Evolutionary conservation across 1,140 invertebrate genomes (phyloP).

Genomic region (Sarcophaga peregrina): DNA sequence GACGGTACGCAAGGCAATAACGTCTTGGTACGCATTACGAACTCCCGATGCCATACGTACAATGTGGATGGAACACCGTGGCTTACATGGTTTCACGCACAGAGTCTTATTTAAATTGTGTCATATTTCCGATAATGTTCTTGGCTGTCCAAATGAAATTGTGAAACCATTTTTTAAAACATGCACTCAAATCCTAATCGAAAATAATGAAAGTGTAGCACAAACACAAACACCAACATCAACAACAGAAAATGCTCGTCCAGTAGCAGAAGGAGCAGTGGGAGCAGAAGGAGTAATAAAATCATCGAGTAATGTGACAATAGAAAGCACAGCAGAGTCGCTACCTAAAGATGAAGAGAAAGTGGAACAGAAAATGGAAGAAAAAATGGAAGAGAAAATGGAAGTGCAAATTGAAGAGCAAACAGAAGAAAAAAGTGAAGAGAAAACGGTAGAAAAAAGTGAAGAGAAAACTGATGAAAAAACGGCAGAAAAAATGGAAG

Average conservation of each 20-base stretch:
- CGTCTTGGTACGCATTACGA: constrained; percentile 54
- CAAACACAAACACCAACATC: constrained; percentile 14
- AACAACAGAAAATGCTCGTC: not conserved
- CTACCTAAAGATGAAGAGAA: too few species aligned
- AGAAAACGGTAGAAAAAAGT: too few species aligned
- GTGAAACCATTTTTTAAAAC: constrained; percentile 43
- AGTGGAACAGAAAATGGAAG: too few species aligned
- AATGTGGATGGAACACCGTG: constrained; percentile 51
- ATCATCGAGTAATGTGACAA: too few species aligned
- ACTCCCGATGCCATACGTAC: constrained; percentile 50
- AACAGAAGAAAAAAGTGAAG: too few species aligned
- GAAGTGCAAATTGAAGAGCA: too few species aligned
- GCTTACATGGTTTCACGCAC: constrained; percentile 48
- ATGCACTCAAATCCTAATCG: constrained; percentile 43
- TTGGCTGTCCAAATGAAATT: constrained; percentile 32
- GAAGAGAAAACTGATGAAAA: not conserved
- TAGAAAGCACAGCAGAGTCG: too few species aligned
- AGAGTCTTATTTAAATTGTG: constrained; percentile 52
- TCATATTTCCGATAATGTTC: constrained; percentile 48
- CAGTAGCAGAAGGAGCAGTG: not conserved
- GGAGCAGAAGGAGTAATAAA: not conserved
- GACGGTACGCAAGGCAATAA: constrained; percentile 56
- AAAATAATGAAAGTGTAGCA: not conserved
- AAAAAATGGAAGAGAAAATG: too few species aligned
- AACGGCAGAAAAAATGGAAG: not conserved